Evolutionary conservation across 2,797 vertebrate species (phyloP).

Genomic region (Streptopelia turtur): DNA sequence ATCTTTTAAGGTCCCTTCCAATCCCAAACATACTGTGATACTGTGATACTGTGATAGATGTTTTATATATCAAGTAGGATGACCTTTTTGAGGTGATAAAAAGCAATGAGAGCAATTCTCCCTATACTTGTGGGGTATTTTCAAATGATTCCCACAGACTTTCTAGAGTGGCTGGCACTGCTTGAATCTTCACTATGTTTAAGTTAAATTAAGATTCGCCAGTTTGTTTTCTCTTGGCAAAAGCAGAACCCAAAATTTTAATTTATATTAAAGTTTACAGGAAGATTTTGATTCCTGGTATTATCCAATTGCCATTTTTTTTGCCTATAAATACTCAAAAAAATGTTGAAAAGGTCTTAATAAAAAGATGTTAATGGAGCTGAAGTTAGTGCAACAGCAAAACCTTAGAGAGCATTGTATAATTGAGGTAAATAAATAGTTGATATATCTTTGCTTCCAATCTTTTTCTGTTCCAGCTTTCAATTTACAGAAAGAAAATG

Average conservation of each 20-base stretch:
- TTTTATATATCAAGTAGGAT: not conserved
- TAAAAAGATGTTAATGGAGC: not conserved
- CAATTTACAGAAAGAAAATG: not conserved
- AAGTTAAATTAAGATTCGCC: not conserved
- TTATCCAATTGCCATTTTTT: not conserved
- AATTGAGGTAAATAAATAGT: not conserved
- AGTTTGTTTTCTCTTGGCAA: not conserved
- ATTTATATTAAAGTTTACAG: not conserved
- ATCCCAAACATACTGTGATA: too few species aligned
- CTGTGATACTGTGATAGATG: too few species aligned
- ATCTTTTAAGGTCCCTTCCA: too few species aligned
- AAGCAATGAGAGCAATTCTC: not conserved
- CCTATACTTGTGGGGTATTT: not conserved
- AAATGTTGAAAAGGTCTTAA: not conserved
- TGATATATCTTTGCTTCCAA: not conserved
- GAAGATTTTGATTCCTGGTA: not conserved
- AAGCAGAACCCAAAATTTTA: not conserved
- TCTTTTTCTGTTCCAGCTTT: not conserved
- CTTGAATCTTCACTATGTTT: not conserved
- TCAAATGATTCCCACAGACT: not conserved
- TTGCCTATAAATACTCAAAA: not conserved
- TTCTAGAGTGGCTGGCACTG: not conserved
- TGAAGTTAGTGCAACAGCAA: not conserved
- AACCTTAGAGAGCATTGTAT: not conserved
- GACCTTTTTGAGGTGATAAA: not conserved